Evolutionary conservation across 2,888 invertebrate genomes (phyloP).

Genomic region (Mayetiola destructor): DNA sequence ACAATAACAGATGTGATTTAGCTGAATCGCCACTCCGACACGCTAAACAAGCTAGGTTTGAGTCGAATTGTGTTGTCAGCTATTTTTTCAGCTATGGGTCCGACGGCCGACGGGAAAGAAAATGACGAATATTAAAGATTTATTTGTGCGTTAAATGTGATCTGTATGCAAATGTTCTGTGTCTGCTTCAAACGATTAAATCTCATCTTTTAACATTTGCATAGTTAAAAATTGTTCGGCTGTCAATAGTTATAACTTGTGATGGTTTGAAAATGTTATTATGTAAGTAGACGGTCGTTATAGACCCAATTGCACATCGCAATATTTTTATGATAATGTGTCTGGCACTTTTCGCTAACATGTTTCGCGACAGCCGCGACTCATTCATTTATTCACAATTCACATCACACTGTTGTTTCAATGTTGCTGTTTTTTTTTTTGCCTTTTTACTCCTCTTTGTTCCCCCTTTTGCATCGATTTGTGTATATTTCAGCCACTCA

Average conservation of each 20-base stretch:
- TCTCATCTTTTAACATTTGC: not conserved
- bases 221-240: not conserved
- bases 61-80: no score
- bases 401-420: not conserved
- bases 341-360: not conserved
- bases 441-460: not conserved
- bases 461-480: not conserved
- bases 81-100: no score
- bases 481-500: not conserved
- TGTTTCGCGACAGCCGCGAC: not conserved
- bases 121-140: no score
- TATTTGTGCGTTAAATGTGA: no score
- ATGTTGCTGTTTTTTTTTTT: not conserved
- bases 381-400: not conserved
- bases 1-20: no score
- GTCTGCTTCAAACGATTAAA: not conserved
- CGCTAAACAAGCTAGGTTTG: no score
- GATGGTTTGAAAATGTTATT: not conserved
- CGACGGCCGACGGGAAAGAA: no score
- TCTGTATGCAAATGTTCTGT: not conserved
- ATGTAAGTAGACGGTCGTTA: not conserved
- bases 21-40: no score
- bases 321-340: conserved; percentile 5
- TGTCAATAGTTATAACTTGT: not conserved
- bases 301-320: not conserved